Evolutionary conservation across 2,113 vertebrate species (phyloP).

Genomic region (Ceyx melanurus): DNA sequence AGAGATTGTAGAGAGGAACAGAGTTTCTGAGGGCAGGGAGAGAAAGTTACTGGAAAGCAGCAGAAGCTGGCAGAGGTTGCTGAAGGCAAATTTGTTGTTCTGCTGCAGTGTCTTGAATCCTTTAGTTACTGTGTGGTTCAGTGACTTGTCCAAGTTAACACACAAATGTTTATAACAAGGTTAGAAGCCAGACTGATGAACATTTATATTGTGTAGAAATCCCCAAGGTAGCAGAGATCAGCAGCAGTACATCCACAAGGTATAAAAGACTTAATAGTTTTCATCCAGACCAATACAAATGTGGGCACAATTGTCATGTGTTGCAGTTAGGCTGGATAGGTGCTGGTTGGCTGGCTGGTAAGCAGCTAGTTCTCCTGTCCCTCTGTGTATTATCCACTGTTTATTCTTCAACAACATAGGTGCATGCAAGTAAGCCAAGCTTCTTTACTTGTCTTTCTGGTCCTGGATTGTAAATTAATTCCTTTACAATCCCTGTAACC

Average conservation of each 20-base stretch:
- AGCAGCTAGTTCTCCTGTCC: not conserved
- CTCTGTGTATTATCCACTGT: not conserved
- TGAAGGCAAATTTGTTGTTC: not conserved
- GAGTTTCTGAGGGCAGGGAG: not conserved
- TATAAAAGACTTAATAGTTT: not conserved
- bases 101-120: not conserved
- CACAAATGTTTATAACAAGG: not conserved
- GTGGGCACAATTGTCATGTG: not conserved
- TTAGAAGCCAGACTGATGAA: not conserved
- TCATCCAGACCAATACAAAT: not conserved
- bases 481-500: not conserved
- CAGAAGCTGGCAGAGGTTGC: not conserved
- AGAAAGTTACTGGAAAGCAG: not conserved
- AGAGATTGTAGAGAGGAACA: not conserved
- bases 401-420: not conserved
- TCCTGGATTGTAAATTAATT: not conserved
- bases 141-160: not conserved
- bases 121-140: not conserved
- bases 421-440: not conserved
- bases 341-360: not conserved
- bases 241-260: not conserved
- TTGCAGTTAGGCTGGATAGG: not conserved
- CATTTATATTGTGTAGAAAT: not conserved
- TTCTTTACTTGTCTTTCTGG: not conserved
- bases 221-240: not conserved